Evolutionary conservation across 1,140 invertebrate species (phyloP).

Genomic region (Galleria mellonella): DNA sequence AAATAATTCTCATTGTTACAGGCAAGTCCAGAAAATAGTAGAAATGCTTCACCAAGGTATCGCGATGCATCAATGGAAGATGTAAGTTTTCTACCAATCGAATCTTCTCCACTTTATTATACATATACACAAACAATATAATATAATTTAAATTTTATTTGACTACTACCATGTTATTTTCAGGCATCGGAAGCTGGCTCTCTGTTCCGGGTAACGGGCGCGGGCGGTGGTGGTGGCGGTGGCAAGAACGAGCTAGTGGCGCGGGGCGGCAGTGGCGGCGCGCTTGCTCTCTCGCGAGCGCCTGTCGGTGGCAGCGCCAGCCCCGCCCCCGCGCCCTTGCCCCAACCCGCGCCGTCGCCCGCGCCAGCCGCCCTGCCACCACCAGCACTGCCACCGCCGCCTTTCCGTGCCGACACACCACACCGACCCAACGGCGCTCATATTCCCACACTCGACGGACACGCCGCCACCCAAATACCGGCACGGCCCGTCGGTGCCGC

Average conservation of each 20-base stretch:
- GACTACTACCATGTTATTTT: constrained; percentile 3
- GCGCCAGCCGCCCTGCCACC: constrained; percentile 63
- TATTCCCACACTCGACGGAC: constrained; percentile 53
- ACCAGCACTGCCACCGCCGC: constrained; percentile 56
- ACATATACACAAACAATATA: not conserved
- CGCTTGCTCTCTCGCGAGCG: constrained; percentile 55
- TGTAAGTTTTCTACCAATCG: constrained; percentile 35
- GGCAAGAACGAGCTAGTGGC: constrained; percentile 58
- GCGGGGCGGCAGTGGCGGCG: constrained; percentile 60
- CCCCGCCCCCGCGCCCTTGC: constrained; percentile 61
- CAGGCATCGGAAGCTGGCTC: constrained; percentile 61
- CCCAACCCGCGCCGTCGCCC: constrained; percentile 63
- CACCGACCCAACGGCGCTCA: constrained; percentile 54
- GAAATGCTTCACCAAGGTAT: constrained; percentile 65
- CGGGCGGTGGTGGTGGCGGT: constrained; percentile 31
- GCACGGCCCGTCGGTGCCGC: constrained; percentile 51
- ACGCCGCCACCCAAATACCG: constrained; percentile 54
- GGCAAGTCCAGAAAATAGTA: constrained; percentile 70
- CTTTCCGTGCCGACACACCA: constrained; percentile 58
- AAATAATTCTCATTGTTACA: constrained; percentile 43
- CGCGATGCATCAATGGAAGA: constrained; percentile 68
- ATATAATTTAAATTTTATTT: too few species aligned
- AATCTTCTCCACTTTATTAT: not conserved
- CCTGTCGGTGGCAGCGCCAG: constrained; percentile 64
- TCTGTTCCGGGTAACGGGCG: constrained; percentile 57